Percentiles rank a stretch among this genome's conserved stretches.
Evolutionary conservation across 2,797 vertebrate species (phyloP).

Genomic region (Xiphorhynchus erythropygius): DNA sequence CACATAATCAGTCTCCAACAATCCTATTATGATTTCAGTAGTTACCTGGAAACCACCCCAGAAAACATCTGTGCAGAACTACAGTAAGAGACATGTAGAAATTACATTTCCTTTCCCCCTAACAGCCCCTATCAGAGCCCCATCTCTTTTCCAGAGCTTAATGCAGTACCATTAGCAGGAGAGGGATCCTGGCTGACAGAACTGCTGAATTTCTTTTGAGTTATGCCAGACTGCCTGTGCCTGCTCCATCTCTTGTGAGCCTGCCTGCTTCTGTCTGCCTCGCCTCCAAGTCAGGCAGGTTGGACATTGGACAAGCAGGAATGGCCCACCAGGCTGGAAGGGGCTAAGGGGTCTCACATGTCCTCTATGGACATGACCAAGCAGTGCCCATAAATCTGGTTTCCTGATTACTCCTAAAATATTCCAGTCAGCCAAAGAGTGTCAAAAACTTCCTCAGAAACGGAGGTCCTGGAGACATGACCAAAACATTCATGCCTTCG

Average conservation of each 20-base stretch:
- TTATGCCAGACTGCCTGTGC: background rate
- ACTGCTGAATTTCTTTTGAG: background rate
- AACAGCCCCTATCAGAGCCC: background rate
- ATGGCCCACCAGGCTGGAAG: background rate
- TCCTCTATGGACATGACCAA: background rate
- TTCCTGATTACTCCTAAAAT: background rate
- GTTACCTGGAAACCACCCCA: constrained; percentile 11
- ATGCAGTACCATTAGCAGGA: background rate
- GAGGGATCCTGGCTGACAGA: background rate
- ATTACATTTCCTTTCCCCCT: background rate
- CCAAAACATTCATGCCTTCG: background rate
- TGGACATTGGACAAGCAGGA: background rate
- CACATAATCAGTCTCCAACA: fast-evolving
- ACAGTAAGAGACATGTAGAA: background rate
- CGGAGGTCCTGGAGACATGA: background rate
- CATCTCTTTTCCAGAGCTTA: background rate
- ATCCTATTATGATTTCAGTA: background rate
- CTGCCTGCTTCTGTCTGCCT: background rate
- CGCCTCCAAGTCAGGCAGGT: background rate
- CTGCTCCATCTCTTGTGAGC: background rate
- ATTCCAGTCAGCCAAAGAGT: background rate
- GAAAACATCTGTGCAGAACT: background rate
- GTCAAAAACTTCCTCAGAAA: background rate
- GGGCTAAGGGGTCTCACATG: background rate
- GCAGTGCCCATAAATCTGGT: background rate